Evolutionary conservation across 1,140 invertebrate species (phyloP).

Genomic region (Chrysomallon squamiferum): DNA sequence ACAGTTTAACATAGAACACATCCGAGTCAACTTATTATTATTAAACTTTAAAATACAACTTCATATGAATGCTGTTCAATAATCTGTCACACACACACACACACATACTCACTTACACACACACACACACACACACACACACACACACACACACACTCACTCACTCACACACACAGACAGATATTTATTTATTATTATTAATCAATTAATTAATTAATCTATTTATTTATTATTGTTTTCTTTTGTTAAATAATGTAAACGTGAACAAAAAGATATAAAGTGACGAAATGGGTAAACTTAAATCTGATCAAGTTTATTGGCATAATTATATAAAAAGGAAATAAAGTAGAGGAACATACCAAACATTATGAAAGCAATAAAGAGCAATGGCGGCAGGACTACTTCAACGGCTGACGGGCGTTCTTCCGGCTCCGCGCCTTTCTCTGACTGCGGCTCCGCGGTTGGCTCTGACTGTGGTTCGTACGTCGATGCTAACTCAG

Average conservation of each 20-base stretch:
- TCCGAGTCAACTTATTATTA: no score
- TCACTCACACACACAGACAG: background rate
- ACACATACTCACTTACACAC: background rate
- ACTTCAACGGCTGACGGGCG: conserved; percentile 31
- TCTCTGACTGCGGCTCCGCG: conserved; percentile 7
- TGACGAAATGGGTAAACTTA: no score
- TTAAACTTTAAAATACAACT: background rate
- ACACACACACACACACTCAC: background rate
- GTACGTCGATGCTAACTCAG: background rate
- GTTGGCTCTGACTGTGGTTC: conserved; percentile 11
- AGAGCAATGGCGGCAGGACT: conserved; percentile 28
- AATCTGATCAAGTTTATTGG: no score
- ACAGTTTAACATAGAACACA: no score
- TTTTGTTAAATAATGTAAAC: no score
- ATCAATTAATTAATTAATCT: no score
- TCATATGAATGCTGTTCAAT: background rate
- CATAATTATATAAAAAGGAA: no score
- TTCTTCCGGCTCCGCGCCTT: conserved; percentile 9
- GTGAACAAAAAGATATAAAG: no score
- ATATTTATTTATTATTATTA: no score
- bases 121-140: background rate
- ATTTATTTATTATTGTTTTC: no score
- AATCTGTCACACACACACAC: background rate
- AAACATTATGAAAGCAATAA: conserved; percentile 21
- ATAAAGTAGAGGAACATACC: no score